A percentile compares a stretch with the other conserved stretches of the same genome.
Evolutionary conservation across 37 sponge, comb jelly and placozoan species (phyloP).

Genomic region (Spongilla lacustris): DNA sequence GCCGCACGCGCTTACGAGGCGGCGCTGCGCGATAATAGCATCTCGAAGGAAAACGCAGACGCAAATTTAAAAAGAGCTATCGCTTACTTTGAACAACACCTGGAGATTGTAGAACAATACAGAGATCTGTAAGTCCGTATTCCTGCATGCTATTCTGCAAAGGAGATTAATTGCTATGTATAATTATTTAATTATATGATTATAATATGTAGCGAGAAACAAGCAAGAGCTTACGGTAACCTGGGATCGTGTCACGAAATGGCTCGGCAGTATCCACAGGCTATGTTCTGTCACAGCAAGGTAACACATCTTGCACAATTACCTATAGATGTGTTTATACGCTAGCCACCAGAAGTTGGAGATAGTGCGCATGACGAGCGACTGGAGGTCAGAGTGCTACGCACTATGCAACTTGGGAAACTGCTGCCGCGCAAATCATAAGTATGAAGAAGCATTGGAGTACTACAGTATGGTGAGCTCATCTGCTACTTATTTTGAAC

Average conservation of each 20-base stretch:
- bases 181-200: background rate
- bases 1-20: conserved; percentile 36
- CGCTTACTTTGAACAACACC: conserved; percentile 70
- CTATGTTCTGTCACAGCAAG: conserved; percentile 65
- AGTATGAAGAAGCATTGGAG: conserved; percentile 59
- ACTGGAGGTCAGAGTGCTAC: conserved; percentile 41
- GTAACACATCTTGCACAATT: background rate
- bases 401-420: conserved; percentile 80
- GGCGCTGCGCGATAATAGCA: background rate
- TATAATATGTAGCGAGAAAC: conserved; percentile 48
- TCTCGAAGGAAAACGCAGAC: conserved; percentile 7
- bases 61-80: conserved; percentile 54
- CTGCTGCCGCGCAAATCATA: conserved; percentile 50
- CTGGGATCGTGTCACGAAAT: conserved; percentile 73
- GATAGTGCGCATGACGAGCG: conserved; percentile 36
- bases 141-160: background rate
- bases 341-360: conserved; percentile 52
- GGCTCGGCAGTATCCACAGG: conserved; percentile 56
- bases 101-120: conserved; percentile 53
- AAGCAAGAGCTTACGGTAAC: conserved; percentile 67
- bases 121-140: conserved; percentile 53
- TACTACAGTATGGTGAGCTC: conserved; percentile 54
- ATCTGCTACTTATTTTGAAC: background rate
- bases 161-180: no score
- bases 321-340: no score